Conservation (phyloP, 2,797 vertebrate species). For the Florisuga fusca region DNA sequence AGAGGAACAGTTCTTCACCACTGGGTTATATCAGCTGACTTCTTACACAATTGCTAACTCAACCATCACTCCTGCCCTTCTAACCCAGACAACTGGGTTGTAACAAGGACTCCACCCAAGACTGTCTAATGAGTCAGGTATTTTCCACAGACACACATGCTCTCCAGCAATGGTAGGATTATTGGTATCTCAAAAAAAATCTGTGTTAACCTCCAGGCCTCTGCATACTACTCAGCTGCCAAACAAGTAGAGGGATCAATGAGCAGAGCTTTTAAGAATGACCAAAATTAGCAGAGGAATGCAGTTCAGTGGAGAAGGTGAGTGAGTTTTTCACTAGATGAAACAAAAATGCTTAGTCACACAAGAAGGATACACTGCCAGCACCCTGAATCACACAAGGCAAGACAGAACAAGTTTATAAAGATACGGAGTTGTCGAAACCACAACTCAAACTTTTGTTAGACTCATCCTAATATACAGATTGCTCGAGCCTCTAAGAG, state of each 20-base stretch:
- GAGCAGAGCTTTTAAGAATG: neutral
- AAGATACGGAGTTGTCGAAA: neutral
- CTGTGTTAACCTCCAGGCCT: neutral
- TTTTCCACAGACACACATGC: neutral
- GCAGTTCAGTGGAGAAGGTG: neutral
- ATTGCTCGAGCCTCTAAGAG: neutral
- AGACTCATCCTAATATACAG: neutral
- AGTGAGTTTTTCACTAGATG: neutral
- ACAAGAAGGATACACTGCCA: neutral
- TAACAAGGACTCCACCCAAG: neutral
- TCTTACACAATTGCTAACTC: neutral
- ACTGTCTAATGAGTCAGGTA: neutral
- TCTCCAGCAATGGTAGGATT: neutral
- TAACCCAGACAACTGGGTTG: conserved; percentile 10
- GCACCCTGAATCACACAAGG: neutral
- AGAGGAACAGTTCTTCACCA: neutral
- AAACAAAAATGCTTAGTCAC: conserved; percentile 6
- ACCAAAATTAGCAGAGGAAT: neutral
- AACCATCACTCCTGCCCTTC: conserved; percentile 2
- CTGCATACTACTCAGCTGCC: neutral
- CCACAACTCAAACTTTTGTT: neutral
- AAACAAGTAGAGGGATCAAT: neutral
- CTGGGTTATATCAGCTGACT: neutral
- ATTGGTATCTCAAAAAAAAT: neutral
- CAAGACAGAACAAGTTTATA: neutral